Conservation (phyloP, 2,888 invertebrate genomes). For the Invenusta paracnida region DNA sequence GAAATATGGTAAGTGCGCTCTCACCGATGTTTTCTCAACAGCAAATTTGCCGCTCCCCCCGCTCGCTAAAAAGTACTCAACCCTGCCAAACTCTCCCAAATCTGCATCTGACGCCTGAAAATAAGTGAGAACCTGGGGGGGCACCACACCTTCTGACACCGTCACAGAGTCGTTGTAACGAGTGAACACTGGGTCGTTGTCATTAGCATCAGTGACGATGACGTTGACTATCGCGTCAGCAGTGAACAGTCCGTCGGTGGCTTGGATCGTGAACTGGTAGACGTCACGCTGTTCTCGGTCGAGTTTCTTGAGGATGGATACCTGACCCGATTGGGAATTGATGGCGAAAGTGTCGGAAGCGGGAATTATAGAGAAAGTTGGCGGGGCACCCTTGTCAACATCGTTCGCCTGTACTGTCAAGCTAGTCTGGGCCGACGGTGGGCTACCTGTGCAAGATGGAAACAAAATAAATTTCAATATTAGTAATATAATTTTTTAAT, state of each 20-base stretch:
- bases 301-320: background rate
- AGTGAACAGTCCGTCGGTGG: background rate
- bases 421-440: background rate
- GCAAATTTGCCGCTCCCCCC: background rate
- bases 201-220: slow-evolving; percentile 7
- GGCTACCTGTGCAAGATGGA: no score
- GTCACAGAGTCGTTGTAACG: background rate
- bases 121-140: background rate
- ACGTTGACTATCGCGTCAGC: background rate
- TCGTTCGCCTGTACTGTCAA: background rate
- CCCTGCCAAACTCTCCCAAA: background rate
- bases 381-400: background rate
- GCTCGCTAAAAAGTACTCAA: background rate
- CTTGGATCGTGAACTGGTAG: background rate
- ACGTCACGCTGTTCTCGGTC: background rate
- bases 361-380: background rate
- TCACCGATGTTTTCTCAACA: no score
- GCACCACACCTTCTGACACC: background rate
- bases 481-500: no score
- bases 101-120: background rate
- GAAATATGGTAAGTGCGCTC: no score
- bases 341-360: background rate
- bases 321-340: background rate
- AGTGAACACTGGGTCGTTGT: background rate
- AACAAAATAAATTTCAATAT: no score